Evolutionary conservation across 2,113 vertebrate genomes (phyloP).

Genomic region (Anarrhichthys ocellatus): DNA sequence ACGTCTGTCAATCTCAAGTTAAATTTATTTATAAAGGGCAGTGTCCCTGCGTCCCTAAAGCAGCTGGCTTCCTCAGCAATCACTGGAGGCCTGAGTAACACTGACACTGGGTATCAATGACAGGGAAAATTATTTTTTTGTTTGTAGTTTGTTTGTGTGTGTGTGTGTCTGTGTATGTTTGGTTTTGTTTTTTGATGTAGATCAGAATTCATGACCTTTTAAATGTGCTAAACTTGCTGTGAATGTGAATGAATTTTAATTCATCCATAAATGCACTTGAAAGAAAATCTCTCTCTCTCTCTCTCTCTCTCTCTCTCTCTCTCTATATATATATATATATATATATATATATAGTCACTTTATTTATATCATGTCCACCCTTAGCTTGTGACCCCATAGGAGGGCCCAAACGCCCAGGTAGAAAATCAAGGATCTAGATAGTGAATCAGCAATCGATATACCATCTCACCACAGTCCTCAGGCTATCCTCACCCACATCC

Average conservation of each 20-base stretch:
- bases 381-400: conserved; percentile 57
- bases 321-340: not conserved
- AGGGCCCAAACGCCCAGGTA: conserved; percentile 68
- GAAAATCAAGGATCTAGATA: conserved; percentile 64
- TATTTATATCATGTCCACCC: conserved; percentile 34
- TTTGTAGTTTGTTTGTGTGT: not conserved
- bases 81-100: not conserved
- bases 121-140: conserved; percentile 18
- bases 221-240: not conserved
- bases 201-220: conserved; percentile 34
- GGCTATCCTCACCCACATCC: conserved; percentile 73
- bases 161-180: conserved; percentile 4
- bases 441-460: conserved; percentile 79
- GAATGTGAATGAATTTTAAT: not conserved
- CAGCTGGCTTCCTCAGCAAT: conserved; percentile 49
- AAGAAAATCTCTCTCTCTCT: too few relatives aligned
- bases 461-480: conserved; percentile 71
- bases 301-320: too few relatives aligned
- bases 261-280: not conserved
- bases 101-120: conserved; percentile 21
- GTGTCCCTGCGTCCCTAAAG: conserved; percentile 51
- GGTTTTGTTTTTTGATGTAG: conserved; percentile 19
- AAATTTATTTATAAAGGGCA: conserved; percentile 68
- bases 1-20: conserved; percentile 73
- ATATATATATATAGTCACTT: not conserved